Evolutionary conservation across 53 echinoderm and acorn worm species (phyloP), one percentile per base, ranked within the genome.

Genomic region (Henricia sp.): DNA sequence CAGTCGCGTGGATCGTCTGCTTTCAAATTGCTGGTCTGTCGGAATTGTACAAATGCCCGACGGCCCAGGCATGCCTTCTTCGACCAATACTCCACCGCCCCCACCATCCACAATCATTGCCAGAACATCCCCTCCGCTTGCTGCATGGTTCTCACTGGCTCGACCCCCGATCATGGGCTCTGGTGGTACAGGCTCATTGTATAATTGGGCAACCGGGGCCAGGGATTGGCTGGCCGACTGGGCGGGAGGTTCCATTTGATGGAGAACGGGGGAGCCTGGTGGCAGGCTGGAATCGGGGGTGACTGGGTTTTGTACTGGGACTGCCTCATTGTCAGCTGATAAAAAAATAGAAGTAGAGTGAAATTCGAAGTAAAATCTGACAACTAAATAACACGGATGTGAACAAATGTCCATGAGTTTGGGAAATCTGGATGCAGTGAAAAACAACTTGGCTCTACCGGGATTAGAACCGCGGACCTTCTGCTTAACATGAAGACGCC

Each of bases 201-300:
- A 78, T 20, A 78, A 27, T 32, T 52, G 78, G 20, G 42, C 62
- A 13, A 78, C 78, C 19, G 42, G 62, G 10, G 75, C 48, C 77
- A 84, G 66, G 39, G 86, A 53, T 27, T 91, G 88, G 84, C 77
- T 75, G 24, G 64, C 91, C 39, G 89, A 30, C 26, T 56, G 65
- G 33, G 89, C 69, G 25, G 82, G 74, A 37, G 93, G 82, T 68
- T 86, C 86, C 72, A 82, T 67, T 58, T 84, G 71, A 50, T 75
- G 74, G 68, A 89, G 39, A 29, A 67, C 52, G 55, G 70, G 67
- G 43, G 66, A 41, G 56, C 83, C 36, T 26, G 91, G 87, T 9
- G 93, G 59, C 27, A 92, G 74, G 70, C 93, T 92, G 37, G 93
- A 92, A 55, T 92, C 93, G 24, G 93, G 93, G 9, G 83, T 59